Conservation (phyloP, 30 jellyfish, hydroid and myxozoan species). For the Pelagia noctiluca region DNA sequence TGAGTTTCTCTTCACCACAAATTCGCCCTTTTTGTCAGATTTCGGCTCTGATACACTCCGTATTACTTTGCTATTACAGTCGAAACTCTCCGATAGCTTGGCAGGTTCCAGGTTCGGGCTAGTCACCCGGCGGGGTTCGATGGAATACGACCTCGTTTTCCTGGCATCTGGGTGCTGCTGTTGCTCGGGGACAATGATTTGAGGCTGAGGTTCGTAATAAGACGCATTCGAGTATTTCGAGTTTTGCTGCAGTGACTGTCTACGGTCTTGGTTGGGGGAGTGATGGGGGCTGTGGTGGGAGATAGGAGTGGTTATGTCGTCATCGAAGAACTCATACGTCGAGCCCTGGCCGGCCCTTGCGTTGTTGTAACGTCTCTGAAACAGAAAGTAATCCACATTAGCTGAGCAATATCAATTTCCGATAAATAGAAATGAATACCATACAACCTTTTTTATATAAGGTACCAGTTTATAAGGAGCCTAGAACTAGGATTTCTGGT, state of each 20-base stretch:
- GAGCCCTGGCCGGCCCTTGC: conserved; percentile 95
- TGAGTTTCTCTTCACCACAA: conserved; percentile 2
- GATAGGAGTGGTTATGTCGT: conserved; percentile 45
- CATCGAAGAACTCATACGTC: conserved; percentile 93
- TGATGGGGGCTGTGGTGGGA: conserved; percentile 61
- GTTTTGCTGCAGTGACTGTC: conserved; percentile 60
- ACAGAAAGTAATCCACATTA: conserved; percentile 7
- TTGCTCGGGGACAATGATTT: conserved; percentile 62
- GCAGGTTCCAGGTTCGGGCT: conserved; percentile 51
- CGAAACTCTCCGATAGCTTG: conserved; percentile 68
- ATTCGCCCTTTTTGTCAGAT: background rate
- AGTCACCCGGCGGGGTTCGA: conserved; percentile 71
- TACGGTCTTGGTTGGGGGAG: conserved; percentile 80
- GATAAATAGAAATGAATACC: no score
- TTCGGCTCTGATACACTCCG: conserved; percentile 74
- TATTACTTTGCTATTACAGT: conserved; percentile 41
- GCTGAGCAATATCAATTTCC: no score
- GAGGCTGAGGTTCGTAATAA: conserved; percentile 53
- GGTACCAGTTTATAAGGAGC: no score
- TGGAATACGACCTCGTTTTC: conserved; percentile 65
- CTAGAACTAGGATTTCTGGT: no score
- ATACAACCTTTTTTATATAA: no score
- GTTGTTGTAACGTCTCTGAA: conserved; percentile 63
- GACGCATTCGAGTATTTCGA: conserved; percentile 20
- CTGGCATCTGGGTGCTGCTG: conserved; percentile 15